Conservation (phyloP, 2,797 vertebrate species). For the Sebastolobus alascanus region DNA sequence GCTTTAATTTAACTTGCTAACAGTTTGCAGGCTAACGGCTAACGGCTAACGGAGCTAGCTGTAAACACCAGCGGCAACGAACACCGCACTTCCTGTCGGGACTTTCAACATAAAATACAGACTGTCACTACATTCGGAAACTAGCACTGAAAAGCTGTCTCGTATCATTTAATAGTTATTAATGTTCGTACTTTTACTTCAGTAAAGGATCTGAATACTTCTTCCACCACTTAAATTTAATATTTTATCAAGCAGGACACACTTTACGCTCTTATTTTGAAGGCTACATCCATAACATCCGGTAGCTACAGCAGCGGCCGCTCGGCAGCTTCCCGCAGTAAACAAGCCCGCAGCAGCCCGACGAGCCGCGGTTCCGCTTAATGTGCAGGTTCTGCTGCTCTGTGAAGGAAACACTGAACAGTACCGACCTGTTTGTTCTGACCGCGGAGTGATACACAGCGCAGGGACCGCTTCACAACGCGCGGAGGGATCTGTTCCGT, state of each 20-base stretch:
- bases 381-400: constrained; percentile 9
- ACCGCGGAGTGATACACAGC: background rate
- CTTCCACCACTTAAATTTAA: background rate
- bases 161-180: background rate
- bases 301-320: constrained; percentile 9
- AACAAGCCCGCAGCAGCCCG: constrained; percentile 52
- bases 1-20: constrained; percentile 1
- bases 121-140: background rate
- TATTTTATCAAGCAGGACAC: background rate
- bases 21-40: constrained; percentile 51
- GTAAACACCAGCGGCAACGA: constrained; percentile 16
- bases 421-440: background rate
- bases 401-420: background rate
- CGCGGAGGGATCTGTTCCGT: background rate
- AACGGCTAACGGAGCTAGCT: constrained; percentile 60
- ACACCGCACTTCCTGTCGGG: constrained; percentile 25
- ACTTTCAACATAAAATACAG: constrained; percentile 50
- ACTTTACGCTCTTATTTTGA: constrained; percentile 59
- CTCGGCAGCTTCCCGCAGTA: constrained; percentile 46
- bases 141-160: background rate
- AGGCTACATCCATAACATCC: constrained; percentile 41
- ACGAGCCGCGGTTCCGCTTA: constrained; percentile 29
- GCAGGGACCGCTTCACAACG: background rate
- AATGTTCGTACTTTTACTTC: too few relatives aligned
- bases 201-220: too few relatives aligned